Percentiles rank a stretch among this genome's conserved stretches.
Evolutionary conservation across 2,888 invertebrate genomes (phyloP).

Genomic region (Buathra laborator): DNA sequence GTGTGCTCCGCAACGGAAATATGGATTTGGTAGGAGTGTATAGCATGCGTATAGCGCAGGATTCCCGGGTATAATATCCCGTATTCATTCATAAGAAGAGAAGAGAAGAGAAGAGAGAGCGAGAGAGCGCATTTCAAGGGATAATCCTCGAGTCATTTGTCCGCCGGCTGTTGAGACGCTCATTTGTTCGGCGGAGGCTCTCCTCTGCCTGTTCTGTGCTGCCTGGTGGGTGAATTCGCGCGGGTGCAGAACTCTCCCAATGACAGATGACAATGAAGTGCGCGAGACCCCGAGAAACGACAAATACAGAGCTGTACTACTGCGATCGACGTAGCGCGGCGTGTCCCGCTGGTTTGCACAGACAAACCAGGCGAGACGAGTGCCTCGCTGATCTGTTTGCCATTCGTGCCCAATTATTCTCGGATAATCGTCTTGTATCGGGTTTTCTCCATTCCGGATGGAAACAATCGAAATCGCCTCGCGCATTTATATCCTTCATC

Average conservation of each 20-base stretch:
- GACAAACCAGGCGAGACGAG: slow-evolving; percentile 65
- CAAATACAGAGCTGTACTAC: slow-evolving; percentile 52
- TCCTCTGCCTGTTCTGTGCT: slow-evolving; percentile 4
- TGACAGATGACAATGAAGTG: slow-evolving; percentile 85
- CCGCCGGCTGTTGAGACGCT: slow-evolving; percentile 81
- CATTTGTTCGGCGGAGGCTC: slow-evolving; percentile 79
- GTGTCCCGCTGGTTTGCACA: slow-evolving; percentile 59
- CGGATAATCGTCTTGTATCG: slow-evolving; percentile 84
- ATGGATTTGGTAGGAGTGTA: slow-evolving; percentile 31
- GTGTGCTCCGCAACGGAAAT: neutral
- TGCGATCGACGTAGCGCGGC: slow-evolving; percentile 39
- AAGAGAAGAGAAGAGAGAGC: slow-evolving; percentile 53
- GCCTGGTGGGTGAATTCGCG: slow-evolving; percentile 40
- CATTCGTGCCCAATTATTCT: slow-evolving; percentile 84
- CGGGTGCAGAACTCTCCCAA: slow-evolving; percentile 72
- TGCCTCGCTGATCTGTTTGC: slow-evolving; percentile 82
- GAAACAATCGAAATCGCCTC: slow-evolving; percentile 76
- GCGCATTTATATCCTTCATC: slow-evolving; percentile 66
- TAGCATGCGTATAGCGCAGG: slow-evolving; percentile 49
- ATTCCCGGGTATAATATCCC: slow-evolving; percentile 68
- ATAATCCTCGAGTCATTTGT: slow-evolving; percentile 84
- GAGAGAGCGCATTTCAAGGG: slow-evolving; percentile 74
- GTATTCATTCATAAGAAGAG: slow-evolving; percentile 71
- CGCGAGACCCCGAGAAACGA: slow-evolving; percentile 66
- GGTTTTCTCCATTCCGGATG: slow-evolving; percentile 51